Evolutionary conservation across 2,113 vertebrate genomes (phyloP).

Genomic region (Siphamia tubifer): DNA sequence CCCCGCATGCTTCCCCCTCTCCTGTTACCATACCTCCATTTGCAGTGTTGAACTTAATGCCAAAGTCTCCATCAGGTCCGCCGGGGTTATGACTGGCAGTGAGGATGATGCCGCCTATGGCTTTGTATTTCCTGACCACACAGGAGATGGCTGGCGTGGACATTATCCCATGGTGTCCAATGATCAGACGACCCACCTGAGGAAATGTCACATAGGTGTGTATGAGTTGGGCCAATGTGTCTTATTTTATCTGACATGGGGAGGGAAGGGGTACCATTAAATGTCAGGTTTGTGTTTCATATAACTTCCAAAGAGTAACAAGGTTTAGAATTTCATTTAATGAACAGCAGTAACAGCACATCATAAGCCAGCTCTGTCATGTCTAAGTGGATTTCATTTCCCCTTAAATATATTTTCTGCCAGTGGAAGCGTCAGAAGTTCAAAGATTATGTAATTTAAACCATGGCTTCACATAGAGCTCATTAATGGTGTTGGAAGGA

Average conservation of each 20-base stretch:
- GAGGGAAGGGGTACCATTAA: neutral
- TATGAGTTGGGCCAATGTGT: neutral
- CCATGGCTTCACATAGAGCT: neutral
- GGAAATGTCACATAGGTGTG: conserved; percentile 46
- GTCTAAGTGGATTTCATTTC: conserved; percentile 37
- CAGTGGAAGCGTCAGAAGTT: neutral
- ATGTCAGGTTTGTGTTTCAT: conserved; percentile 24
- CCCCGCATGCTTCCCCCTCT: conserved; percentile 25
- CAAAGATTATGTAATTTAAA: conserved; percentile 21
- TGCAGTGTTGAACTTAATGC: conserved; percentile 94
- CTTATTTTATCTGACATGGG: neutral
- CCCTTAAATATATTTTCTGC: conserved; percentile 8
- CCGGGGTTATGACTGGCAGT: conserved; percentile 94
- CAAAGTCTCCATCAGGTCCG: conserved; percentile 92
- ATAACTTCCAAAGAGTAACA: conserved; percentile 5
- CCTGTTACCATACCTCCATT: conserved; percentile 87
- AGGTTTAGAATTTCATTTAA: conserved; percentile 6
- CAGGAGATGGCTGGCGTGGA: conserved; percentile 94
- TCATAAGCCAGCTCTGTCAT: conserved; percentile 16
- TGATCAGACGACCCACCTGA: conserved; percentile 92
- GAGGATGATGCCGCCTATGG: conserved; percentile 93
- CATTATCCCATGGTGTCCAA: conserved; percentile 94
- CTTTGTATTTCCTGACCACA: conserved; percentile 94
- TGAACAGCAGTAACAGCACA: neutral
- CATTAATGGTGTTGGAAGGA: conserved; percentile 23